Evolutionary conservation across 2,888 invertebrate genomes (phyloP).

Genomic region (Aspidiotus rigidus): DNA sequence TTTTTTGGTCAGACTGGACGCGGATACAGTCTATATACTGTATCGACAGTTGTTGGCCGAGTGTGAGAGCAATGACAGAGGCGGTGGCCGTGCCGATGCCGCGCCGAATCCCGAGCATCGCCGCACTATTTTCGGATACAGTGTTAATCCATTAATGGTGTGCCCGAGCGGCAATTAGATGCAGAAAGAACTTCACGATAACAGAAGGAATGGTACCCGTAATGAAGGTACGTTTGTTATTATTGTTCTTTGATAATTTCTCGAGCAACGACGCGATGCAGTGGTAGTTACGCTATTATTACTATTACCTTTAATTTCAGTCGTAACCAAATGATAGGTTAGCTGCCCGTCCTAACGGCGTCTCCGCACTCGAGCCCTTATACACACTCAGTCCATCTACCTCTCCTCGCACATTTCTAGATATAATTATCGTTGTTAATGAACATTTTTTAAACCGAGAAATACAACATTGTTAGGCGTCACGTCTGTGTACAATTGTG

Average conservation of each 20-base stretch:
- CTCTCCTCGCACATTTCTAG: slow-evolving; percentile 16
- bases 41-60: too few relatives aligned
- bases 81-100: too few relatives aligned
- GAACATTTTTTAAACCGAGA: slow-evolving; percentile 32
- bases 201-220: slow-evolving; percentile 28
- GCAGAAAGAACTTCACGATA: slow-evolving; percentile 27
- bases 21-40: too few relatives aligned
- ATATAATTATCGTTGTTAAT: slow-evolving; percentile 33
- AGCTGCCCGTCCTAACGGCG: slow-evolving; percentile 28
- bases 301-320: slow-evolving; percentile 32
- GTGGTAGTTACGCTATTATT: slow-evolving; percentile 26
- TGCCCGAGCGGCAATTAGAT: slow-evolving; percentile 28
- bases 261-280: slow-evolving; percentile 10
- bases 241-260: slow-evolving; percentile 29
- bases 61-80: too few relatives aligned
- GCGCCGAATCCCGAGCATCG: too few relatives aligned
- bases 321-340: slow-evolving; percentile 34
- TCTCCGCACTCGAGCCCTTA: slow-evolving; percentile 20
- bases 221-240: slow-evolving; percentile 18
- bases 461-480: slow-evolving; percentile 33
- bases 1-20: too few relatives aligned
- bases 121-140: slow-evolving; percentile 18
- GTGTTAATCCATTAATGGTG: slow-evolving; percentile 32
- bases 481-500: slow-evolving; percentile 17
- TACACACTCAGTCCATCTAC: slow-evolving; percentile 7